Evolutionary conservation across 92 coral and sea anemone genomes (phyloP), one percentile per base, ranked within the genome.

Genomic region (Phenganax marumi): DNA sequence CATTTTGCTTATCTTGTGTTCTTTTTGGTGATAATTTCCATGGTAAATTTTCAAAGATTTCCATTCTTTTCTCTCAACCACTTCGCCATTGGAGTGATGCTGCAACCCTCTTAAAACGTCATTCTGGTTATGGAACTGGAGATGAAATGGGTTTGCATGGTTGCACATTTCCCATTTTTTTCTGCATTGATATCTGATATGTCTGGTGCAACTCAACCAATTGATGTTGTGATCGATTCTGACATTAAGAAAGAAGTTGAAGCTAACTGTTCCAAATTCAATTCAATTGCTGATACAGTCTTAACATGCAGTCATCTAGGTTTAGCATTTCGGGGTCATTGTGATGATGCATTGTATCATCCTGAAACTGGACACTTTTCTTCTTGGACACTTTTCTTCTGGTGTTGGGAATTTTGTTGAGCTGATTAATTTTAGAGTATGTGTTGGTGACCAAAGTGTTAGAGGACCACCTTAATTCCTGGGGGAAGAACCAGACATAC

Each of bases 381-480:
- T 39, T 7, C 54, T 33, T n/a, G 55, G n/a, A n/a, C n/a, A n/a
- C n/a, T n/a, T n/a, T n/a, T n/a, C n/a, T n/a, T n/a, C n/a, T 4
- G 23, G 52, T 7, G 77, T 71, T 33, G 77, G 55, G 6, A 71
- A 71, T 47, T 71, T 26, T 71, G 52, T 71, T 33, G 54, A 71
- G 47, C 21, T 39, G 13, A 17, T 71, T 47, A 33, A 71, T 71
- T 71, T 71, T 17, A 71, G 77, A 46, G 77, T 71, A 10, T 8
- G 77, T n/a, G 77, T 18, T 7, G 77, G 77, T 12, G 77, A 71
- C n/a, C 23, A 70, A 16, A 24, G 19, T 70, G n/a, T n/a, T n/a
- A n/a, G n/a, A n/a, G n/a, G n/a, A n/a, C n/a, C n/a, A n/a, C n/a
- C n/a, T n/a, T n/a, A n/a, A n/a, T n/a, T n/a, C n/a, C n/a, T n/a